These are phyloP conservation scores for Istiophorus platypterus DNA, from an alignment of 2,113 vertebrate genomes.

Conservation along the genomic window DNA sequence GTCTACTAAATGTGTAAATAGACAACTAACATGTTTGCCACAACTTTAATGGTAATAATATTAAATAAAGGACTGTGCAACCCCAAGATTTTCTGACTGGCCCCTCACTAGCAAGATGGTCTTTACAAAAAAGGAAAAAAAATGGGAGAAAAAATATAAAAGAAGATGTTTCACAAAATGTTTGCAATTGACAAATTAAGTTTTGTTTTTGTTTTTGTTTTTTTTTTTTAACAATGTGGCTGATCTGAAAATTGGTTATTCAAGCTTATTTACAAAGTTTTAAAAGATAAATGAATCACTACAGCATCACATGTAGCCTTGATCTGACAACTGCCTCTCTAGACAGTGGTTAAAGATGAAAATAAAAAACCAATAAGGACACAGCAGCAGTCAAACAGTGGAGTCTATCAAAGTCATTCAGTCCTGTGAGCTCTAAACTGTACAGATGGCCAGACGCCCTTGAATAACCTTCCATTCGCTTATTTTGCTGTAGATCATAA, in stretches of 20 bases:
- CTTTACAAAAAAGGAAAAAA: too few species aligned
- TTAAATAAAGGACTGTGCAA: too few species aligned
- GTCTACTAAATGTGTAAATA: too few species aligned
- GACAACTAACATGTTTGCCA: too few species aligned
- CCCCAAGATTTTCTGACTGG: too few species aligned
- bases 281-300: neutral
- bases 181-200: neutral
- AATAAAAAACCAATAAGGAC: neutral
- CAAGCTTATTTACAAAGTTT: neutral
- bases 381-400: neutral
- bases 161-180: neutral
- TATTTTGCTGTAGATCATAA: conserved; percentile 48
- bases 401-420: neutral
- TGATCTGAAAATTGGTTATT: neutral
- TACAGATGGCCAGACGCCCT: conserved; percentile 58
- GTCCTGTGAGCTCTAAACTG: neutral
- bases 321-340: neutral
- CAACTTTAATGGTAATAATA: too few species aligned
- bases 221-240: neutral
- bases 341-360: neutral
- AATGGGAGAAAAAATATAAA: too few species aligned
- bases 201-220: neutral
- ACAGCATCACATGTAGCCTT: neutral
- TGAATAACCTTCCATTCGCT: conserved; percentile 30
- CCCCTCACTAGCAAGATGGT: too few species aligned